These are phyloP conservation scores for Penaeus monodon DNA, from an alignment of 2,888 invertebrate genomes.

Conservation along the genomic window DNA sequence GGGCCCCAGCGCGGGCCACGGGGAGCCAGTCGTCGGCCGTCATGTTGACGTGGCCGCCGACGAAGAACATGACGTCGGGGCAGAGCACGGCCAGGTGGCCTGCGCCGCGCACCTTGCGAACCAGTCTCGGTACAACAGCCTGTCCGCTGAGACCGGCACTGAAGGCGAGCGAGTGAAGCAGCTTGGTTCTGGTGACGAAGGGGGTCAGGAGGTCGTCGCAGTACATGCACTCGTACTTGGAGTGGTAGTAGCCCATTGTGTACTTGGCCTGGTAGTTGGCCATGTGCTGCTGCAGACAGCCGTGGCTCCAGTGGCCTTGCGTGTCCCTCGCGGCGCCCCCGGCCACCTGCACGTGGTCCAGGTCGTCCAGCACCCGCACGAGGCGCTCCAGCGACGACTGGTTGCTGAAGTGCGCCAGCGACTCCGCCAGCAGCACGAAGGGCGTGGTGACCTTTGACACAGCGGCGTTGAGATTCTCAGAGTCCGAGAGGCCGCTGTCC, in stretches of 20 bases:
- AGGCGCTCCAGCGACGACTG: conserved; percentile 21
- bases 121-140: conserved; percentile 68
- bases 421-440: conserved; percentile 14
- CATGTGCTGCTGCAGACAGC: conserved; percentile 67
- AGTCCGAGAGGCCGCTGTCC: neutral
- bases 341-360: conserved; percentile 20
- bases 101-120: conserved; percentile 66
- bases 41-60: neutral
- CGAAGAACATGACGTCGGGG: conserved; percentile 68
- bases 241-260: conserved; percentile 67
- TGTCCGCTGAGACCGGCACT: conserved; percentile 61
- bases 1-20: too few relatives aligned
- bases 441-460: neutral
- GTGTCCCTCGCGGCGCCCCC: conserved; percentile 30
- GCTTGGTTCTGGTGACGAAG: conserved; percentile 66
- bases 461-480: neutral
- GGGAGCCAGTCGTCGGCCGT: too few relatives aligned
- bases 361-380: conserved; percentile 13
- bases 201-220: conserved; percentile 68
- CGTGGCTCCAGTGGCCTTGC: conserved; percentile 67
- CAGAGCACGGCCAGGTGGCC: conserved; percentile 66
- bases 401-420: conserved; percentile 3
- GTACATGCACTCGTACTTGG: conserved; percentile 67
- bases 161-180: conserved; percentile 65
- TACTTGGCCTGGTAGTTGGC: conserved; percentile 67